A percentile compares a stretch with the other conserved stretches of the same genome.
Evolutionary conservation across 2,797 vertebrate species (phyloP).

Genomic region (Sciurus vulgaris): DNA sequence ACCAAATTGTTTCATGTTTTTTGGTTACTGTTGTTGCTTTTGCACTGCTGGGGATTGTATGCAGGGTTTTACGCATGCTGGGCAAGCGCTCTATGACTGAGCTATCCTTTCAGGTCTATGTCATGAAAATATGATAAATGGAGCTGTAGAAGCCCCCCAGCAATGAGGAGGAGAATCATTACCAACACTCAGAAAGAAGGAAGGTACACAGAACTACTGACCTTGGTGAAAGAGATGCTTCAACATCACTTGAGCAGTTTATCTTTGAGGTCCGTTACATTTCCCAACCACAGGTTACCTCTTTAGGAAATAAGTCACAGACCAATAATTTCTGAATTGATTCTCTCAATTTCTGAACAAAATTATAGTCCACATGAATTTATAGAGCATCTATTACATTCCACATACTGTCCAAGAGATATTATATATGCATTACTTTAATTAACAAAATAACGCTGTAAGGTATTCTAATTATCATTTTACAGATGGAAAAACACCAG

Average conservation of each 20-base stretch:
- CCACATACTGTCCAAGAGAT: background rate
- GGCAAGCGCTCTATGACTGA: background rate
- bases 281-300: constrained; percentile 59
- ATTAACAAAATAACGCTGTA: constrained; percentile 45
- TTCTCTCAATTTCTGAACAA: constrained; percentile 55
- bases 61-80: too few species aligned
- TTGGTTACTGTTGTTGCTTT: too few species aligned
- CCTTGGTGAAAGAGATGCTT: constrained; percentile 20
- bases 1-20: background rate
- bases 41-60: too few species aligned
- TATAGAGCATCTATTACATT: constrained; percentile 19
- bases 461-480: constrained; percentile 41
- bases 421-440: constrained; percentile 5
- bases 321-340: constrained; percentile 57
- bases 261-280: background rate
- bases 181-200: constrained; percentile 1
- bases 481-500: constrained; percentile 43
- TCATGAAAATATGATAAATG: background rate
- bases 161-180: constrained; percentile 13
- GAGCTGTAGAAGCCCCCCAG: background rate
- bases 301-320: constrained; percentile 24
- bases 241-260: constrained; percentile 14
- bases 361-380: constrained; percentile 27
- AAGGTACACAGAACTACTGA: background rate
- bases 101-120: background rate